phyloP scores from a whole-genome alignment of 2,797 vertebrate species.

The Hirundo rustica region DNA sequence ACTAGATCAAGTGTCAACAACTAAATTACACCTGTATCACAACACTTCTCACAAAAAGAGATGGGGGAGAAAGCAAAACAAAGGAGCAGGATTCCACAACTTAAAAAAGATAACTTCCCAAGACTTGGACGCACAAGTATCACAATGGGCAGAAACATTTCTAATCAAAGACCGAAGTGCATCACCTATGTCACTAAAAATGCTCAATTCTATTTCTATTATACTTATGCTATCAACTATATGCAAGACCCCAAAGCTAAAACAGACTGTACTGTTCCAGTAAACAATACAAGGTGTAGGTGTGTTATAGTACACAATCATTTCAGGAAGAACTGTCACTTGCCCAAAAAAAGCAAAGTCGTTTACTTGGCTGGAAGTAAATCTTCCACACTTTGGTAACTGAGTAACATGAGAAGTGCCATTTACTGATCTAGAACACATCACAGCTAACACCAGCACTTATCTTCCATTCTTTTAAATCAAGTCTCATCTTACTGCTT shows the following conservation, averaged over 20 bases:
- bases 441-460: background rate
- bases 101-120: background rate
- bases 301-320: background rate
- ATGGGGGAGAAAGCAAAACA: background rate
- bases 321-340: background rate
- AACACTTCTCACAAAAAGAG: background rate
- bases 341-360: background rate
- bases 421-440: background rate
- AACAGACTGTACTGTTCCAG: rapidly evolving
- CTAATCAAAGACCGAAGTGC: background rate
- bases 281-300: background rate
- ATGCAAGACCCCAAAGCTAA: background rate
- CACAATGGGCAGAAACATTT: background rate
- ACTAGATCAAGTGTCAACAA: background rate
- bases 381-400: background rate
- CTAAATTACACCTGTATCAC: background rate
- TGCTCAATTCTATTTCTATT: background rate
- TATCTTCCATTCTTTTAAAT: background rate
- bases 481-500: background rate
- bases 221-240: background rate
- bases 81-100: background rate
- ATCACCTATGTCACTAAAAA: background rate
- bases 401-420: background rate
- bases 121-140: background rate
- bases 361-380: background rate